These are phyloP conservation scores for Oreocharis arfaki DNA, from an alignment of 2,113 vertebrate genomes.

Conservation along the genomic window DNA sequence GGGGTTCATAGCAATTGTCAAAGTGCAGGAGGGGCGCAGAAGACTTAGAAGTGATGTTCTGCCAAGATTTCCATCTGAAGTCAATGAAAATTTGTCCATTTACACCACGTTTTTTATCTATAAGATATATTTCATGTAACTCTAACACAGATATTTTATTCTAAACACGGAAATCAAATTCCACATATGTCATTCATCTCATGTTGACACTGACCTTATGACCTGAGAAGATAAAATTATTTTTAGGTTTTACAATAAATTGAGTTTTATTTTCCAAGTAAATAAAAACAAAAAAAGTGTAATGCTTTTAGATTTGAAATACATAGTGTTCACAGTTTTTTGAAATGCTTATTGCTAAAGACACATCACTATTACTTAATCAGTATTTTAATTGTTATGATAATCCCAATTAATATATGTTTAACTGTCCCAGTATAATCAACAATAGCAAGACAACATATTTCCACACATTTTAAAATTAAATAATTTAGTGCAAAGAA, in stretches of 20 bases:
- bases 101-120: not conserved
- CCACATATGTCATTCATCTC: not conserved
- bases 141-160: not conserved
- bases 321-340: not conserved
- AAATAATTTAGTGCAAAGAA: not conserved
- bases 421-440: not conserved
- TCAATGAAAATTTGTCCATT: not conserved
- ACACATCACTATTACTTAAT: not conserved
- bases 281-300: not conserved
- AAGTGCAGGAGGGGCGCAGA: not conserved
- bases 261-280: not conserved
- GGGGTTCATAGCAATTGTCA: not conserved
- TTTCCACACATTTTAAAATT: not conserved
- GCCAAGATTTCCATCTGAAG: not conserved
- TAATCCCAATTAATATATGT: not conserved
- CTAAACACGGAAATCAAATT: not conserved
- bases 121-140: not conserved
- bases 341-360: not conserved
- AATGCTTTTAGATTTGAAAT: not conserved
- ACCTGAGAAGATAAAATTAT: not conserved
- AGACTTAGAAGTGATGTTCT: not conserved
- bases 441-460: not conserved
- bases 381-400: not conserved
- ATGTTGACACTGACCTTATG: not conserved
- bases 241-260: not conserved